Evolutionary conservation across 2,888 invertebrate species (phyloP).

Genomic region (Coleophora deauratella): DNA sequence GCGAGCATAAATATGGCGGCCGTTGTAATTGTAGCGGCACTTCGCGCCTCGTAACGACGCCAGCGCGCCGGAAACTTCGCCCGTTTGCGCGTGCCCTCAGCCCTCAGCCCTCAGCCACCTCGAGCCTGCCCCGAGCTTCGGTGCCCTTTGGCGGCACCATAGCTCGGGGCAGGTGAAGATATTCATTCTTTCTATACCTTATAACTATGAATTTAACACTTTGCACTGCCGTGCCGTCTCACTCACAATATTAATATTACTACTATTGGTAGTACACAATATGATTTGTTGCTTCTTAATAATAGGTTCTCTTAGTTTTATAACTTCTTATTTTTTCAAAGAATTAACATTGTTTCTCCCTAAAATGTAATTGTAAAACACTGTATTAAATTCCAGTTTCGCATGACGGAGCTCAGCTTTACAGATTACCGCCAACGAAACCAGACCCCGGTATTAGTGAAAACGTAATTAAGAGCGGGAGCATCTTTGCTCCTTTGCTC

Average conservation of each 20-base stretch:
- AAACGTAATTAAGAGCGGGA: constrained; percentile 60
- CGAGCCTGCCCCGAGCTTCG: constrained; percentile 14
- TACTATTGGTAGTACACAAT: no score
- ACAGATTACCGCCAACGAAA: constrained; percentile 30
- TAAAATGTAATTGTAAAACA: no score
- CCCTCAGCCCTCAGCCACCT: constrained; percentile 12
- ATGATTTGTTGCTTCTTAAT: no score
- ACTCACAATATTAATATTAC: no score
- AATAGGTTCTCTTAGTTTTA: no score
- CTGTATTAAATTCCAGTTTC: neutral
- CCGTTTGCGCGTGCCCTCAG: constrained; percentile 49
- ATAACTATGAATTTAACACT: no score
- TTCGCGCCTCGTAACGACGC: constrained; percentile 72
- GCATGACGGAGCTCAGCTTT: constrained; percentile 22
- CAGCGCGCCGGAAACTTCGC: constrained; percentile 55
- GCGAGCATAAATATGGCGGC: constrained; percentile 72
- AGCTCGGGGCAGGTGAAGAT: no score
- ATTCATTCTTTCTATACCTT: no score
- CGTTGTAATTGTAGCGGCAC: constrained; percentile 71
- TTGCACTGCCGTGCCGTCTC: no score
- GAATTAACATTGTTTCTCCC: no score
- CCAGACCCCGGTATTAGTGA: constrained; percentile 35
- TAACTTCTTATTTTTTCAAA: no score
- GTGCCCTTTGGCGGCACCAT: constrained; percentile 6
- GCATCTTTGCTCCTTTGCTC: constrained; percentile 57